A percentile compares a stretch with the other conserved stretches of the same genome.
Conservation (phyloP, 2,888 invertebrate genomes). For the Argyresthia goedartella region DNA sequence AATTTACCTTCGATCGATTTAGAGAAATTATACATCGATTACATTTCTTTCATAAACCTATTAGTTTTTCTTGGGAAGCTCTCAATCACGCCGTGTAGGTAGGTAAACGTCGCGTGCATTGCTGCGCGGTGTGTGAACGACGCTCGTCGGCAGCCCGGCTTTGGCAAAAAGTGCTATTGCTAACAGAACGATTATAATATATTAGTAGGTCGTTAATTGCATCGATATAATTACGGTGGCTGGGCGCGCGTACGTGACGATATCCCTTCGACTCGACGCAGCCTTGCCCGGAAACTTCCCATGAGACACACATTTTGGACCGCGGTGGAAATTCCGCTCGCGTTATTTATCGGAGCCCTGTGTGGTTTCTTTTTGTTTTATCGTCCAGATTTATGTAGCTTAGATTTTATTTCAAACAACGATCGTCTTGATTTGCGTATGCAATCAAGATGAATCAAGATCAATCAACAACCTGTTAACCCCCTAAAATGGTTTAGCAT, state of each 20-base stretch:
- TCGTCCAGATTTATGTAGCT: no score
- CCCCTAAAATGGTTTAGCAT: no score
- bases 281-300: constrained; percentile 23
- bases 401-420: no score
- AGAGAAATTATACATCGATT: constrained; percentile 2
- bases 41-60: neutral
- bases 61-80: constrained; percentile 29
- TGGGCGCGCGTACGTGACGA: constrained; percentile 61
- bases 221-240: constrained; percentile 65
- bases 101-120: constrained; percentile 16
- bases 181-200: constrained; percentile 69
- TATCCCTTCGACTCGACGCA: constrained; percentile 52
- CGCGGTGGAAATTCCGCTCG: no score
- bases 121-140: constrained; percentile 23
- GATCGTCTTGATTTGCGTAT: no score
- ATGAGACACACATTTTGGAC: neutral
- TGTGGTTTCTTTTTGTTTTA: no score
- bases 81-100: constrained; percentile 35
- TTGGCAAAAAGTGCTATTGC: constrained; percentile 58
- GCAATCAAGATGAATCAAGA: no score
- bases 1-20: neutral
- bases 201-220: constrained; percentile 68
- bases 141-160: constrained; percentile 40
- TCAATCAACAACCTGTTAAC: no score
- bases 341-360: no score